Conservation (phyloP, 1,140 invertebrate genomes). For the Olivierus martensii region DNA sequence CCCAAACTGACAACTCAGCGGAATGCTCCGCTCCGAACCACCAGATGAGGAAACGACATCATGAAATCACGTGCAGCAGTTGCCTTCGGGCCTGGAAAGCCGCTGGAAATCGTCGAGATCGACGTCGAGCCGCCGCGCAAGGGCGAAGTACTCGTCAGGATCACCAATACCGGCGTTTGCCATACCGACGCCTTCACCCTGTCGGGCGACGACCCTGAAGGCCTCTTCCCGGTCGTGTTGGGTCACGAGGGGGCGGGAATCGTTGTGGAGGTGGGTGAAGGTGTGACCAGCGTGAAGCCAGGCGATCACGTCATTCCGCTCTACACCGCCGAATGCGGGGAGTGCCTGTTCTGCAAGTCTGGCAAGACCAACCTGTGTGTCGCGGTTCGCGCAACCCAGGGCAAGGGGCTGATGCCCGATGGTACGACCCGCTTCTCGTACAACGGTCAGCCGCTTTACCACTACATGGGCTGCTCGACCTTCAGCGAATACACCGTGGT, state of each 20-base stretch:
- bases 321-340: slow-evolving; percentile 86
- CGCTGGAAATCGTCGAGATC: no score
- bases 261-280: slow-evolving; percentile 87
- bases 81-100: no score
- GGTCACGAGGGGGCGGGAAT: slow-evolving; percentile 91
- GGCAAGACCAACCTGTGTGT: slow-evolving; percentile 93
- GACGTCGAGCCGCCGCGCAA: slow-evolving; percentile 37
- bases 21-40: no score
- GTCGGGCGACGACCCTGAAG: slow-evolving; percentile 2
- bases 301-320: slow-evolving; percentile 93
- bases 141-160: slow-evolving; percentile 36
- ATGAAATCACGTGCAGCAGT: no score
- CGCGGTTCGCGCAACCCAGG: no score
- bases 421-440: no score
- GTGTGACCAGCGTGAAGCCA: slow-evolving; percentile 68
- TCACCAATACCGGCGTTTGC: slow-evolving; percentile 13
- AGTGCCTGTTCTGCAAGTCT: slow-evolving; percentile 90
- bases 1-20: no score
- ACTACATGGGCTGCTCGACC: slow-evolving; percentile 86
- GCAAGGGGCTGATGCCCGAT: no score
- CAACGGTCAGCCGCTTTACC: no score
- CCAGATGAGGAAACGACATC: no score
- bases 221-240: slow-evolving; percentile 68
- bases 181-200: slow-evolving; percentile 15
- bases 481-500: slow-evolving; percentile 97